Base-by-base conservation (phyloP, 2,113 vertebrate species). In the Ibidorhyncha struthersii region DNA sequence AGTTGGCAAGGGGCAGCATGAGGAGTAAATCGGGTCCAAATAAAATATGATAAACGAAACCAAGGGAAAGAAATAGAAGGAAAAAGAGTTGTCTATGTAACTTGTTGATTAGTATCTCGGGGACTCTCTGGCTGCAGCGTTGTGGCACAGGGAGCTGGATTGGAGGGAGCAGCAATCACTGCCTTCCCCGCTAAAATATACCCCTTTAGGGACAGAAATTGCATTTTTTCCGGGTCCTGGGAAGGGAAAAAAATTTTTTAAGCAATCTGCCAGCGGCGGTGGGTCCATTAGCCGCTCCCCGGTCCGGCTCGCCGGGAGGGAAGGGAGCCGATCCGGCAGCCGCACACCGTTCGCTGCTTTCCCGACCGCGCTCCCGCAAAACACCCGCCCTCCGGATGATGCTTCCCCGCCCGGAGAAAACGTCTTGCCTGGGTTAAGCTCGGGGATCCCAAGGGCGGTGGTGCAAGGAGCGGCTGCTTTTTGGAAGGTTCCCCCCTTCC, bases 31-130 rank as follows among this genome's bases (percentile, higher is more conserved):
- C 4, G 3, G 29, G 11, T 49, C 52, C 58, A 77, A 80, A 73
- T 29, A 80, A 89, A 94, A 86, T 34, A 36, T 0, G 3, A 63
- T 40, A 63, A 96, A 87, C 29, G 23, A 95, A 94, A 92, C 1
- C 2, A 0, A 14, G 8, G 12, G 26, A 14, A 30, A 4, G 2
- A 27, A 59, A 69, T 1, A n/a, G 3, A 59, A 62, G 5, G 10
- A 2, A 65, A 73, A 49, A n/a, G 2, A 30, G 13, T 15, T n/a
- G 21, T 21, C 50, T 38, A 4, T 0, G 0, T 32, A 67, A 81
- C 25, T 77, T 80, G 23, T 15, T 65, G 47, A 38, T 81, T 16
- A 50, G 5, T 14, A 50, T 45, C 36, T 69, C 3, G 0, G 3
- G 29, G 40, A n/a, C 50, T 29, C 36, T 29, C 26, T 4, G 2